Percentiles rank a stretch among this genome's conserved stretches.
phyloP scores from a whole-genome alignment of 2,888 invertebrate species.

The Molorchus minor region DNA sequence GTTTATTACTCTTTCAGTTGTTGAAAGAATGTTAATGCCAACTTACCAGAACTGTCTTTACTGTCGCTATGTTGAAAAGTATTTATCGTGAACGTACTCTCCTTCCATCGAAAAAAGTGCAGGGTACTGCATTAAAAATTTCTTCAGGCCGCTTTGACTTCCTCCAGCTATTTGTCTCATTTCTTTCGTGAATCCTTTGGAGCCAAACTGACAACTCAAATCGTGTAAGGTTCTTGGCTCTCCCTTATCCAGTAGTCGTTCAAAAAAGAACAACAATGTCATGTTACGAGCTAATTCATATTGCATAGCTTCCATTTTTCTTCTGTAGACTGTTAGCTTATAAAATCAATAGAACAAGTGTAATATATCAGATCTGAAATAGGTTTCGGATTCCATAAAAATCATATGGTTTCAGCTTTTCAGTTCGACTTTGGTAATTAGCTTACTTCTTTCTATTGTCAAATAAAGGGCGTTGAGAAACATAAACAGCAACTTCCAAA shows the following conservation, averaged over 20 bases:
- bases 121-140: constrained; percentile 96
- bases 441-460: background rate
- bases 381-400: constrained; percentile 2
- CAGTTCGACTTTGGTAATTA: background rate
- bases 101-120: constrained; percentile 95
- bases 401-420: constrained; percentile 14
- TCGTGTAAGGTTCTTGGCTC: constrained; percentile 96
- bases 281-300: constrained; percentile 94
- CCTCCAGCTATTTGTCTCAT: constrained; percentile 97
- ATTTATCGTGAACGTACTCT: constrained; percentile 87
- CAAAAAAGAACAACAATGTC: constrained; percentile 98
- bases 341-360: constrained; percentile 8
- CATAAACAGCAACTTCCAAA: too few species aligned
- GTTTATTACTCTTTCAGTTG: too few species aligned
- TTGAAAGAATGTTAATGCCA: background rate
- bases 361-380: constrained; percentile 8
- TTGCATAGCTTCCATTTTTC: constrained; percentile 88
- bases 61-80: constrained; percentile 74
- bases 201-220: constrained; percentile 98
- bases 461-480: background rate
- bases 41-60: constrained; percentile 66
- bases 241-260: constrained; percentile 96
- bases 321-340: background rate
- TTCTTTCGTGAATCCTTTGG: constrained; percentile 98
- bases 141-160: constrained; percentile 94